Percentiles rank a stretch among this genome's conserved stretches.
Conservation (phyloP, 2,888 invertebrate species). For the Cecidostiba fungosa region DNA sequence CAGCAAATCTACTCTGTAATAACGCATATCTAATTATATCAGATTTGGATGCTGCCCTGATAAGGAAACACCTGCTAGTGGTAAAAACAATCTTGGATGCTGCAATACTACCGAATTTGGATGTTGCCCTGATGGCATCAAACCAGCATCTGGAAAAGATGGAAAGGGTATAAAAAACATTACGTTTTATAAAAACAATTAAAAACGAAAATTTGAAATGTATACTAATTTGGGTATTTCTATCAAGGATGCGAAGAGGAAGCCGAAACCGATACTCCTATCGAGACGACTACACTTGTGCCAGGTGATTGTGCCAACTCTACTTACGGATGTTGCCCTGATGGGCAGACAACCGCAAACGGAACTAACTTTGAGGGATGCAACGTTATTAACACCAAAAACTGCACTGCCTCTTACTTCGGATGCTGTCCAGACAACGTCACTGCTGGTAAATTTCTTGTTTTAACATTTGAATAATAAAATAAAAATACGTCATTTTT, state of each 20-base stretch:
- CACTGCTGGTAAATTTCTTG: slow-evolving; percentile 81
- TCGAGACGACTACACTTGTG: slow-evolving; percentile 61
- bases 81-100: slow-evolving; percentile 82
- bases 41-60: slow-evolving; percentile 87
- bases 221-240: background rate
- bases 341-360: slow-evolving; percentile 83
- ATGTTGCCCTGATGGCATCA: slow-evolving; percentile 87
- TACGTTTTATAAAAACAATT: background rate
- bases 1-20: background rate
- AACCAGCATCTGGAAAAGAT: slow-evolving; percentile 85
- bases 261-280: slow-evolving; percentile 10
- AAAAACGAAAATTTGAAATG: background rate
- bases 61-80: slow-evolving; percentile 85
- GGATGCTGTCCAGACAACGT: slow-evolving; percentile 89
- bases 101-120: slow-evolving; percentile 82
- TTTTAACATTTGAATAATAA: background rate
- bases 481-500: background rate
- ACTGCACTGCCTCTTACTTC: slow-evolving; percentile 84
- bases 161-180: slow-evolving; percentile 78
- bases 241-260: slow-evolving; percentile 71
- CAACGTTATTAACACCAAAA: slow-evolving; percentile 77
- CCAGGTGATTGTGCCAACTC: slow-evolving; percentile 81
- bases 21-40: slow-evolving; percentile 6
- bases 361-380: slow-evolving; percentile 86
- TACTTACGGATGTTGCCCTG: slow-evolving; percentile 89